Evolutionary conservation across 2,888 invertebrate genomes (phyloP), one percentile per base, ranked within the genome.

Genomic region (Athripsodes cinereus): DNA sequence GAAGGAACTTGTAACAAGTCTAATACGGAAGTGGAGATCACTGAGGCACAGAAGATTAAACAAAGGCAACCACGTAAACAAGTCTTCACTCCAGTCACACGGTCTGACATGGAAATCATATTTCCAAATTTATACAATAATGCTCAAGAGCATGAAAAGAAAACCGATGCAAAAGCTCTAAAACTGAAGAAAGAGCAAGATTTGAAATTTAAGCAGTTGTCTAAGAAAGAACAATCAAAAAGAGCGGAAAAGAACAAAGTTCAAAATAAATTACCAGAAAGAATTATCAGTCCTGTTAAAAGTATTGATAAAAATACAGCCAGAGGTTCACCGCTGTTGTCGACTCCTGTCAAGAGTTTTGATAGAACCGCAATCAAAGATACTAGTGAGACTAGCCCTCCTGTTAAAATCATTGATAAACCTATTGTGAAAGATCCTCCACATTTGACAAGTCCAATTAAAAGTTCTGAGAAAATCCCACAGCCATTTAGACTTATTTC

Each of bases 11-110:
- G 13, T 2, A 40, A 13, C n/a, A 40, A 40, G 13, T 13, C 40
- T 3, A 53, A 53, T 2, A 35, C 18, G 51, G 59, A 19, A 16
- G 51, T 1, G 26, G 59, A 19, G 16, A 44, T 1, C 22, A 5
- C 40, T 16, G 40, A 50, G 20, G 22, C 55, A 6, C 56, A 53
- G 13, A 54, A 57, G 48, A 26, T 44, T 10, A 62, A 78, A 67
- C 71, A 68, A 22, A 77, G 75, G 67, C 79, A 79, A 68, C 78
- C 75, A 64, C 70, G 79, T 63, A 79, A 79, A 68, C 79, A 79
- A 67, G 76, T 79, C 22, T 66, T 79, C 21, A 78, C 75, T 22
- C 76, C 78, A 1, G 78, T 78, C 2, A 75, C 75, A 44, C 69
- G 70, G 40, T 74, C 78, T 2, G 78, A 78, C 47, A 65, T 78